A percentile compares a stretch with the other conserved stretches of the same genome.
Evolutionary conservation across 2,888 invertebrate genomes (phyloP).

Genomic region (Gymnocheta viridis): DNA sequence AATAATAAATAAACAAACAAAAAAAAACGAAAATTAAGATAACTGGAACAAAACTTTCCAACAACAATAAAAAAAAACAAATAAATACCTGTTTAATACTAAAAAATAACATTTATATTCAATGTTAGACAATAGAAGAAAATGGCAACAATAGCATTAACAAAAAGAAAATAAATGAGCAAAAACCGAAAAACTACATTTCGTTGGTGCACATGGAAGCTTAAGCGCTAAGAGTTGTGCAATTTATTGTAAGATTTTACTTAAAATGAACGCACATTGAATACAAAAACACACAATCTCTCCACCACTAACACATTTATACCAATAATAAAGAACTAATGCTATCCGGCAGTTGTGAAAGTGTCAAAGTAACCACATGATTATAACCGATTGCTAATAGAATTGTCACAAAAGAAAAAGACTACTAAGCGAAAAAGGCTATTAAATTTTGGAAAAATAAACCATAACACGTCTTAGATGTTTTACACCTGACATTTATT

Average conservation of each 20-base stretch:
- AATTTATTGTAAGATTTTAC: slow-evolving; percentile 69
- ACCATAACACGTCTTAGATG: too few species aligned
- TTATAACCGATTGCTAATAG: too few species aligned
- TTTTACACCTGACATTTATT: too few species aligned
- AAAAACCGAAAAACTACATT: slow-evolving; percentile 30
- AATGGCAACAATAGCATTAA: slow-evolving; percentile 37
- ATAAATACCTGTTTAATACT: slow-evolving; percentile 53
- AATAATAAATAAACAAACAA: slow-evolving; percentile 1
- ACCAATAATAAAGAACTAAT: background rate
- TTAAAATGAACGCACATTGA: slow-evolving; percentile 62
- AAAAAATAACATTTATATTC: slow-evolving; percentile 43
- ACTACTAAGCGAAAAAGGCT: too few species aligned
- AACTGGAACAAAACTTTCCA: background rate
- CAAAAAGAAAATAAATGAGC: slow-evolving; percentile 26
- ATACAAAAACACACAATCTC: slow-evolving; percentile 21
- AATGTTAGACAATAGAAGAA: slow-evolving; percentile 24
- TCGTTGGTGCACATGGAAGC: slow-evolving; percentile 39
- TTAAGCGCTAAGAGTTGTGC: slow-evolving; percentile 54
- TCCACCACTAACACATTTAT: background rate
- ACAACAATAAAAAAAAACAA: slow-evolving; percentile 31
- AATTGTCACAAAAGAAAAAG: too few species aligned
- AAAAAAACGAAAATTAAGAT: background rate
- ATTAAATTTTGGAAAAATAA: too few species aligned
- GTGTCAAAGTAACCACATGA: background rate
- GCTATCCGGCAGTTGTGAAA: background rate